These are phyloP conservation scores for Campaea margaritaria DNA, from an alignment of 2,888 invertebrate genomes.

Conservation along the genomic window DNA sequence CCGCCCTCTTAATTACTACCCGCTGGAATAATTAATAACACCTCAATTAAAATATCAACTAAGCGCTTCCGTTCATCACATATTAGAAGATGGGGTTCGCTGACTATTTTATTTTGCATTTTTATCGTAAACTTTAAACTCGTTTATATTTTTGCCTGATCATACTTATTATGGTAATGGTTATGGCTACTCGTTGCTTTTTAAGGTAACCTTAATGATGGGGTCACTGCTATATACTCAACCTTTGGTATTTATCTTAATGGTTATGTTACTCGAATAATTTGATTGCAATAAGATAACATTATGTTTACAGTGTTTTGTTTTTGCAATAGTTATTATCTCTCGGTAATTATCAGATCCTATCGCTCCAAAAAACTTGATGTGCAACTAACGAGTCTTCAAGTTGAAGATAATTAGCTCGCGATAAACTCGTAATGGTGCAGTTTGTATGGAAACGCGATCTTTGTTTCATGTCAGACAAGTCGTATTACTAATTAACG, in stretches of 20 bases:
- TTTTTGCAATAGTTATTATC: conserved; percentile 7
- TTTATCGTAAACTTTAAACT: conserved; percentile 32
- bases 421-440: conserved; percentile 40
- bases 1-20: conserved; percentile 79
- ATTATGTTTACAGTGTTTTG: neutral
- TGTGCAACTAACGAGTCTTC: conserved; percentile 24
- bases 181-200: conserved; percentile 17
- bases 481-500: conserved; percentile 79
- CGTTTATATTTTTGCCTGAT: conserved; percentile 26
- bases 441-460: conserved; percentile 56
- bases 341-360: conserved; percentile 16
- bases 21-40: conserved; percentile 79
- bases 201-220: conserved; percentile 9
- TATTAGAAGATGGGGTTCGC: conserved; percentile 58
- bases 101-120: conserved; percentile 36
- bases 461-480: conserved; percentile 71
- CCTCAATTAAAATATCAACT: conserved; percentile 81
- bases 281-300: conserved; percentile 4
- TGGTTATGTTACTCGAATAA: conserved; percentile 4
- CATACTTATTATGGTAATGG: conserved; percentile 23
- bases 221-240: neutral
- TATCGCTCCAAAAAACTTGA: conserved; percentile 18
- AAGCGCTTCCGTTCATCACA: conserved; percentile 64
- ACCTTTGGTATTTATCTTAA: conserved; percentile 4
- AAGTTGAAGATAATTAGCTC: conserved; percentile 19